Base-by-base conservation (phyloP, 2,113 vertebrate species). In the Procavia capensis region DNA sequence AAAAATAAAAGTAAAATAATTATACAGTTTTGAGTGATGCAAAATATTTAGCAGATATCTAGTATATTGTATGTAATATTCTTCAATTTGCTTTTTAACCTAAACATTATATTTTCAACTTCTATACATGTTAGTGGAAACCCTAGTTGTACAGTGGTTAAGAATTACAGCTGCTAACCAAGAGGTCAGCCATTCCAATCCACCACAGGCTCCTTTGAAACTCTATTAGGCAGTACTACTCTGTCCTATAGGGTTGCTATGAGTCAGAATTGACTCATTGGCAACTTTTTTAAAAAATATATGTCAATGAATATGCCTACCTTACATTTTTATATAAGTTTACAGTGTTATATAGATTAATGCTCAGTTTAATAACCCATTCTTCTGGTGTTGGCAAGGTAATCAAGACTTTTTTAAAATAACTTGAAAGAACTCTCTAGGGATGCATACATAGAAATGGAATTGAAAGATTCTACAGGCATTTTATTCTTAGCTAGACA, bases 11-110 rank as follows among this genome's bases (percentile, higher is more conserved):
- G 2, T 27, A 43, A 64, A 64, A 41, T 31, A 63, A 41, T 10
- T 13, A 63, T 82, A 78, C 9, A 76, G 6, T 68, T 68, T 63
- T 68, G 22, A 61, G 7, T n/a, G 47, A 9, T 85, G 63, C 85
- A 43, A 75, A 96, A 68, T 91, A 88, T 80, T 91, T 86, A n/a
- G 50, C 11, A 90, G 54, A 63, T 83, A 45, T 36, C 74, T 84
- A 80, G 27, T 24, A 79, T 74, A 20, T n/a, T 11, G 78, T 31
- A 47, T 47, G 9, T 80, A 45, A 34, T 1, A 16, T 54, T 61
- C 9, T 79, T 57, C 57, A 43, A 43, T 61, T 90, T 89, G 16
- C 63, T 36, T 80, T 39, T 36, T 45, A 41, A 54, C n/a, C 0
- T 45, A 8, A 83, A 0, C 2, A 64, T 61, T 63, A 5, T 70